Conservation (phyloP, 2,113 vertebrate species). For the Dolichallabes microphthalmus region DNA sequence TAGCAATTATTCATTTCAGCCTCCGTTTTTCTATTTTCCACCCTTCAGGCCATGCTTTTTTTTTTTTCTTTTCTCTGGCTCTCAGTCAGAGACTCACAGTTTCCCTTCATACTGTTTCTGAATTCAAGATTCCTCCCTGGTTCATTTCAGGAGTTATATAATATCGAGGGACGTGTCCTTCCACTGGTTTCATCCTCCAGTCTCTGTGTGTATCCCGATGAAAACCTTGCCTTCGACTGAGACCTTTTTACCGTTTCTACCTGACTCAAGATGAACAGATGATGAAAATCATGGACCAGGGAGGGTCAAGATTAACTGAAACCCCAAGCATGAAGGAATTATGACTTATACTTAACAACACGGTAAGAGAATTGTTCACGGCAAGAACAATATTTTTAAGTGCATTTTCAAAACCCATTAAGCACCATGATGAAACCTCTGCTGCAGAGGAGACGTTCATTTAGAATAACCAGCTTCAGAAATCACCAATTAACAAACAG, state of each 20-base stretch:
- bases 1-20: background rate
- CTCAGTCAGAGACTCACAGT: background rate
- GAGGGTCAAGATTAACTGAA: background rate
- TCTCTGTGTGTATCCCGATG: background rate
- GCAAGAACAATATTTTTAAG: too few species aligned
- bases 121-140: slow-evolving; percentile 19
- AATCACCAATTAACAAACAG: too few species aligned
- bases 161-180: slow-evolving; percentile 7
- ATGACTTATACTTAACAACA: background rate
- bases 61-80: background rate
- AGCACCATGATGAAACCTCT: too few species aligned
- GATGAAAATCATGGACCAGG: background rate
- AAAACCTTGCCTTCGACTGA: background rate
- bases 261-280: background rate
- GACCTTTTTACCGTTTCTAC: background rate
- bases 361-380: too few species aligned
- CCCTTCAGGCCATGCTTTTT: slow-evolving; percentile 9
- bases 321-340: background rate
- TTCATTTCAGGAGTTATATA: background rate
- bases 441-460: too few species aligned
- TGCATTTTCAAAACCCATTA: too few species aligned
- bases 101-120: slow-evolving; percentile 14
- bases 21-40: slow-evolving; percentile 9
- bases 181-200: background rate
- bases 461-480: too few species aligned